Evolutionary conservation across 2,113 vertebrate genomes (phyloP).

Genomic region (Spizaetus ornatus): DNA sequence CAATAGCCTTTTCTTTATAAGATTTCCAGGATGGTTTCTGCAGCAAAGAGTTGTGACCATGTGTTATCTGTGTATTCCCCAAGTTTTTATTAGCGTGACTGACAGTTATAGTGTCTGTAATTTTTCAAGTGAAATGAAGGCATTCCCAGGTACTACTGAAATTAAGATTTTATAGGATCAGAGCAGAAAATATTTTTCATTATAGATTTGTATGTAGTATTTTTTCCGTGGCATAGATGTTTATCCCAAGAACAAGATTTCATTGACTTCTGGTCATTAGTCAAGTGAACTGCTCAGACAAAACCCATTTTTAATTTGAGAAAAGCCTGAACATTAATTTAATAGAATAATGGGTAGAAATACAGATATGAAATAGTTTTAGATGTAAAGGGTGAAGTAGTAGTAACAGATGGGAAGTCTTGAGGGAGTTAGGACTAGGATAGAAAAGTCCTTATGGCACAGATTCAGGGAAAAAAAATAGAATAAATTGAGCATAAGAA

Average conservation of each 20-base stretch:
- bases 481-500: conserved; percentile 25
- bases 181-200: neutral
- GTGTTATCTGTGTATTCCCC: neutral
- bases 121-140: neutral
- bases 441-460: conserved; percentile 12
- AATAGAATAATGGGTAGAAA: neutral
- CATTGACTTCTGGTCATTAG: neutral
- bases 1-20: neutral
- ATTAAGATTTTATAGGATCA: neutral
- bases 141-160: neutral
- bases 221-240: neutral
- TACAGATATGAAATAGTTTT: neutral
- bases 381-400: neutral
- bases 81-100: neutral
- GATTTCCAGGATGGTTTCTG: neutral
- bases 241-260: neutral
- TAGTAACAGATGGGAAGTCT: conserved; percentile 33
- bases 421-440: neutral
- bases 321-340: neutral
- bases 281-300: neutral
- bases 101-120: neutral
- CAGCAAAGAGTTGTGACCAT: neutral
- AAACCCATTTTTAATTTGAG: neutral
- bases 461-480: neutral
- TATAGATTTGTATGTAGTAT: neutral